A percentile compares a stretch with the other conserved stretches of the same genome.
Conservation (phyloP, 2,888 invertebrate species). For the Teleiodes luculella region DNA sequence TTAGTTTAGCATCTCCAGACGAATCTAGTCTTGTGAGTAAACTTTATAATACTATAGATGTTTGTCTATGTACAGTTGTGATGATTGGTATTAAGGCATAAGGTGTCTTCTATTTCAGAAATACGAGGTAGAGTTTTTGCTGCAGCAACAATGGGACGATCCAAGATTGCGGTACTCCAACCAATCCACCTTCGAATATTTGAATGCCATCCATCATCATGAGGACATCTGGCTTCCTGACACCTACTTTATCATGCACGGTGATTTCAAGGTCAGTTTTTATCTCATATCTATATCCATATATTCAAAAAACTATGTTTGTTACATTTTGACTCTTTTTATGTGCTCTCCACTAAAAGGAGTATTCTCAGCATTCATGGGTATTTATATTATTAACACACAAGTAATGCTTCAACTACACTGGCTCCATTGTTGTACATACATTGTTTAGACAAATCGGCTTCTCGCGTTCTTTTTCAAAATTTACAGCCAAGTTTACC, state of each 20-base stretch:
- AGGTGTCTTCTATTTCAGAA: slow-evolving; percentile 80
- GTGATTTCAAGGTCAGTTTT: slow-evolving; percentile 87
- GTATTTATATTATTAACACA: slow-evolving; percentile 63
- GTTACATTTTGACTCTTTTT: slow-evolving; percentile 51
- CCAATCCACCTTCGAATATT: slow-evolving; percentile 90
- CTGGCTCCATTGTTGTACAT: slow-evolving; percentile 49
- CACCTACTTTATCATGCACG: slow-evolving; percentile 97
- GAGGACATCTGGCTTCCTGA: slow-evolving; percentile 96
- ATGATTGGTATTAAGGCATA: too few species aligned
- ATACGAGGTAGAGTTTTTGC: slow-evolving; percentile 96
- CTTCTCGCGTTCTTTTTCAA: slow-evolving; percentile 36
- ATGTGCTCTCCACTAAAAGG: slow-evolving; percentile 62
- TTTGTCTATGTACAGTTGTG: too few species aligned
- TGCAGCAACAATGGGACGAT: slow-evolving; percentile 96
- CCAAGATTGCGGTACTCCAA: slow-evolving; percentile 93
- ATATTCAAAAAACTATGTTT: slow-evolving; percentile 31
- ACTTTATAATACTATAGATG: slow-evolving; percentile 16
- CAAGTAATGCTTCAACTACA: slow-evolving; percentile 52
- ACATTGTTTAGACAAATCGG: slow-evolving; percentile 47
- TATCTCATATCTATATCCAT: not conserved
- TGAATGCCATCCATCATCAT: slow-evolving; percentile 96
- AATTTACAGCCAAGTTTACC: slow-evolving; percentile 7
- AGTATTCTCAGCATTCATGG: slow-evolving; percentile 64
- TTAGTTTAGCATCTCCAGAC: slow-evolving; percentile 96
- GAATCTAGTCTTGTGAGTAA: slow-evolving; percentile 95